phyloP scores from a whole-genome alignment of 2,113 vertebrate species.

The Mungos mungo region DNA sequence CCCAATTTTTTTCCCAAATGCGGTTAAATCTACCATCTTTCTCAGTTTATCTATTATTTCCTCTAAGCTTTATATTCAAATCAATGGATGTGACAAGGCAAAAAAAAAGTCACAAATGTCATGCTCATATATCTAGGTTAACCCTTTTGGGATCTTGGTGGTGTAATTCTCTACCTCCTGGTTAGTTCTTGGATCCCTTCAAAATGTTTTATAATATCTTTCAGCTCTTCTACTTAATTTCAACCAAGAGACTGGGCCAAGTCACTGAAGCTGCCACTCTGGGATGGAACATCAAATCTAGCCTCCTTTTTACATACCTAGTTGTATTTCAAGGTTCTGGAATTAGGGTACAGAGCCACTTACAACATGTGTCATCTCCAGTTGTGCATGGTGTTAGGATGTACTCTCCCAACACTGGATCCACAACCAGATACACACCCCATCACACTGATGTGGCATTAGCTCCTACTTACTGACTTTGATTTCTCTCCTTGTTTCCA shows the following conservation, averaged over 20 bases:
- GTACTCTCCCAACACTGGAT: rapidly evolving
- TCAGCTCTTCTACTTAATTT: neutral
- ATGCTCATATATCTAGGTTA: neutral
- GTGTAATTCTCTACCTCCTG: neutral
- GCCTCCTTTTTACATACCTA: rapidly evolving
- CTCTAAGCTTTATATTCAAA: neutral
- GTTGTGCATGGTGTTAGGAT: no score
- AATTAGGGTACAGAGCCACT: rapidly evolving
- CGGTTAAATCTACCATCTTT: neutral
- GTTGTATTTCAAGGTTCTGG: neutral
- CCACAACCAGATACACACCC: neutral
- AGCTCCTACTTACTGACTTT: neutral
- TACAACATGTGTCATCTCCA: rapidly evolving
- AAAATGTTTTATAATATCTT: neutral
- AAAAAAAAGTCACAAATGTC: neutral
- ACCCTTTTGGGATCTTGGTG: neutral
- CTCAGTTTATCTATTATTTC: neutral
- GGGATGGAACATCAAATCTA: neutral
- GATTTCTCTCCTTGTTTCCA: neutral
- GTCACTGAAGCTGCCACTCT: neutral
- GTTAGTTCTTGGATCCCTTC: neutral
- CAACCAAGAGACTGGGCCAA: neutral
- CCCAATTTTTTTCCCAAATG: neutral
- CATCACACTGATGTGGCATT: no score
- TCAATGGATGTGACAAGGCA: neutral